Conservation (phyloP, 2,113 vertebrate species). For the Typhlomys cinereus region DNA sequence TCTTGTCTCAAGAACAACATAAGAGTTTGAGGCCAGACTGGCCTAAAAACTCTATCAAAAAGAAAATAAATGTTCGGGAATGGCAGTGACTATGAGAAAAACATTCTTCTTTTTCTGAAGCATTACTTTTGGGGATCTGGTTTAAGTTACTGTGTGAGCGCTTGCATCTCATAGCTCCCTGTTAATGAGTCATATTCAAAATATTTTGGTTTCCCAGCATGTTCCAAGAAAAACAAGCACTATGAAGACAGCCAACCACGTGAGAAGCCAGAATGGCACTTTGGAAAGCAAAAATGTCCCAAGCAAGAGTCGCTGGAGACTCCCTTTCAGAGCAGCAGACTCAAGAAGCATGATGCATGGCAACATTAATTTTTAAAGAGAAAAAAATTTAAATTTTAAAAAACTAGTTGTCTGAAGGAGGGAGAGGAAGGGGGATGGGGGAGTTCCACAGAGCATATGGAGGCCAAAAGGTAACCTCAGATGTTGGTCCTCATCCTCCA, state of each 20-base stretch:
- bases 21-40: too few relatives aligned
- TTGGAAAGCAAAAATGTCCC: slow-evolving; percentile 19
- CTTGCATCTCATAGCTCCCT: slow-evolving; percentile 15
- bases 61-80: not conserved
- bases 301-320: not conserved
- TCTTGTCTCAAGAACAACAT: too few relatives aligned
- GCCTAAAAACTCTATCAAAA: not conserved
- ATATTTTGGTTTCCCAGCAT: slow-evolving; percentile 56
- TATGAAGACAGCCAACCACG: slow-evolving; percentile 45
- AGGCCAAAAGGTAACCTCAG: too few relatives aligned
- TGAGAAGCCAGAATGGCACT: slow-evolving; percentile 63
- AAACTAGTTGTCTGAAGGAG: too few relatives aligned
- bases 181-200: slow-evolving; percentile 67
- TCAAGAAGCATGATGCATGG: not conserved
- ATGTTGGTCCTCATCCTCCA: too few relatives aligned
- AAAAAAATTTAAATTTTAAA: slow-evolving; percentile 20
- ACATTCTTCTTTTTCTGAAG: not conserved
- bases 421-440: too few relatives aligned
- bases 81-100: not conserved
- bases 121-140: not conserved
- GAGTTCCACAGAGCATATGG: too few relatives aligned
- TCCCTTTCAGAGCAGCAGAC: not conserved
- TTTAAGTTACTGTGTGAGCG: slow-evolving; percentile 24
- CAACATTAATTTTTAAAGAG: slow-evolving; percentile 20
- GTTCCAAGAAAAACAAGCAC: slow-evolving; percentile 70